phyloP scores from a whole-genome alignment of 2,113 vertebrate species.

The Oncorhynchus kisutch region DNA sequence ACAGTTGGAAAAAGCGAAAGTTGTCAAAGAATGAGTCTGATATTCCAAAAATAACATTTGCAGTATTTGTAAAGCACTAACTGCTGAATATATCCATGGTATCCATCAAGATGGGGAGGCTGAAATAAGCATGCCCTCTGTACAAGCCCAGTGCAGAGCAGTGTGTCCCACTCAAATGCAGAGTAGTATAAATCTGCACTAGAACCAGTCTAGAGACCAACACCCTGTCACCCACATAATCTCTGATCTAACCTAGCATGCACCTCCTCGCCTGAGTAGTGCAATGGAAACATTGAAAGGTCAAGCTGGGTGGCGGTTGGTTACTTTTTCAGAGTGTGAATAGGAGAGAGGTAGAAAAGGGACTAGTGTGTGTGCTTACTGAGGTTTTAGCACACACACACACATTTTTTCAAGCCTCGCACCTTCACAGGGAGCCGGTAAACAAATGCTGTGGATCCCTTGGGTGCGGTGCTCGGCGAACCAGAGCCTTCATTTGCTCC shows the following conservation, averaged over 20 bases:
- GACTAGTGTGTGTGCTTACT: conserved; percentile 25
- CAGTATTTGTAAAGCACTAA: too few relatives aligned
- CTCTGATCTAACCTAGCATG: background rate
- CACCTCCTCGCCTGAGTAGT: background rate
- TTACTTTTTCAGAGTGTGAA: conserved; percentile 28
- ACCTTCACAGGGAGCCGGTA: conserved; percentile 64
- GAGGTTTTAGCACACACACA: conserved; percentile 27
- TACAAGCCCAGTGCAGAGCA: background rate
- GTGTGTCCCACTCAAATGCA: background rate
- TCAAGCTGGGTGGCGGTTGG: conserved; percentile 60
- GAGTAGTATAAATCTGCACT: too few relatives aligned
- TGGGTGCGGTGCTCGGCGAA: conserved; percentile 60
- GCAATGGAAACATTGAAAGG: conserved; percentile 71
- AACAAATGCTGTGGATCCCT: conserved; percentile 73
- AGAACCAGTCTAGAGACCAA: background rate
- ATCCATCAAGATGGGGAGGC: too few relatives aligned
- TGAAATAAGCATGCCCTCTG: too few relatives aligned
- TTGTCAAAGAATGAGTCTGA: too few relatives aligned
- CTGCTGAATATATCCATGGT: too few relatives aligned
- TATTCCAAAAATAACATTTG: too few relatives aligned
- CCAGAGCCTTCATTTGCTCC: conserved; percentile 61
- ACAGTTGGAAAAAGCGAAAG: too few relatives aligned
- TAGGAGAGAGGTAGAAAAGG: background rate
- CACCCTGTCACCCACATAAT: background rate
- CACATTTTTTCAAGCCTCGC: conserved; percentile 43